Evolutionary conservation across 2,797 vertebrate genomes (phyloP), one percentile per base, ranked within the genome.

Genomic region (Eleutherodactylus coqui): DNA sequence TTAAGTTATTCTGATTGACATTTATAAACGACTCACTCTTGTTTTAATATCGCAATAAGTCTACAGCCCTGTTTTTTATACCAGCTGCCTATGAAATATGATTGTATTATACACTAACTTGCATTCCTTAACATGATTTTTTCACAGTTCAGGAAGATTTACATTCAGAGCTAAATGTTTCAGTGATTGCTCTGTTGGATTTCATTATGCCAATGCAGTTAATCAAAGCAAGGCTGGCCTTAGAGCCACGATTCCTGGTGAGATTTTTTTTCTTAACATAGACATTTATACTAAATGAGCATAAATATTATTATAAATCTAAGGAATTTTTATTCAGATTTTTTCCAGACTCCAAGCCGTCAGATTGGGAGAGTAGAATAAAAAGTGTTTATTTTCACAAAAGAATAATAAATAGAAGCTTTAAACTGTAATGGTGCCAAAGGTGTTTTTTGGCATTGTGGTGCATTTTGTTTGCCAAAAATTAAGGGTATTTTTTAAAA

Each of bases 151-250:
- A 80, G 92, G 92, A 93, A 94, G 94, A 95, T 95, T 96, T 95
- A 95, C 93, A 94, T 93, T 93, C 92, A 89, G 89, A 93, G 88
- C 89, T 94, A 94, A 96, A 95, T 94, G 93, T 94, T 94, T 94
- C 92, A 92, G 92, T 94, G 94, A 95, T 94, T 95, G 94, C 93
- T 94, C 91, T 94, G 93, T 93, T 94, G 92, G 91, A 92, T 95
- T 95, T 95, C 92, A 95, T 96, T 95, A 94, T 91, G 88, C 89
- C 84, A 85, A 90, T 89, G 89, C 91, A 93, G 93, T 95, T 95
- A 95, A 95, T 95, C 95, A 95, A 94, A 95, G 92, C 90, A 94
- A 92, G 92, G 89, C 92, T 89, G 83, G 92, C 89, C 93, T 94
- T 93, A 92, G 91, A 92, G 89, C 91, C 86, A 85, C 92, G 91